Evolutionary conservation across 2,888 invertebrate genomes (phyloP).

Genomic region (Zygothrica quintamaculata): DNA sequence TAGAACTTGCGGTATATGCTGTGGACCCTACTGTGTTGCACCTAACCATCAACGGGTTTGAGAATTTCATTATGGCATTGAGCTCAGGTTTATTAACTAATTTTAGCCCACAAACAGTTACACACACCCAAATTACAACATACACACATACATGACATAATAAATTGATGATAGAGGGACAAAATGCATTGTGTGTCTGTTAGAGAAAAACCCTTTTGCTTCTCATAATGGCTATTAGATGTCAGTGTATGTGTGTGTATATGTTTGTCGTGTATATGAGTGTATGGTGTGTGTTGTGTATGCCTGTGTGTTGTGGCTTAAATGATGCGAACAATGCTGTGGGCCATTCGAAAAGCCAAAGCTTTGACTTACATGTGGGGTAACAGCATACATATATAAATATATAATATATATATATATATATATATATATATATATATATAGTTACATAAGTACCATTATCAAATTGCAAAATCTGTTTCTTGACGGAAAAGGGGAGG

Average conservation of each 20-base stretch:
- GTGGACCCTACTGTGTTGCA: not conserved
- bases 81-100: slow-evolving; percentile 72
- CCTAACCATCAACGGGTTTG: not conserved
- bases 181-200: slow-evolving; percentile 31
- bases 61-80: slow-evolving; percentile 59
- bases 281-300: not conserved
- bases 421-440: not conserved
- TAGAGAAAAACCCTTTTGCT: slow-evolving; percentile 16
- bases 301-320: slow-evolving; percentile 14
- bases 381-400: no score
- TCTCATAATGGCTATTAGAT: slow-evolving; percentile 2
- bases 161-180: slow-evolving; percentile 64
- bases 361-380: slow-evolving; percentile 13
- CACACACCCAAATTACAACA: slow-evolving; percentile 11
- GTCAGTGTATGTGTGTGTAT: not conserved
- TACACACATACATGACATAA: slow-evolving; percentile 52
- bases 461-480: slow-evolving; percentile 17
- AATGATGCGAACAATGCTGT: slow-evolving; percentile 43
- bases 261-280: not conserved
- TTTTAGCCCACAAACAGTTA: slow-evolving; percentile 51
- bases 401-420: no score
- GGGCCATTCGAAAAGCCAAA: slow-evolving; percentile 36
- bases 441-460: not conserved
- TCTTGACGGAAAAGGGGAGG: no score
- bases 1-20: slow-evolving; percentile 40